phyloP scores from a whole-genome alignment of 2,888 invertebrate species.

The Lasioglossum lativentre region DNA sequence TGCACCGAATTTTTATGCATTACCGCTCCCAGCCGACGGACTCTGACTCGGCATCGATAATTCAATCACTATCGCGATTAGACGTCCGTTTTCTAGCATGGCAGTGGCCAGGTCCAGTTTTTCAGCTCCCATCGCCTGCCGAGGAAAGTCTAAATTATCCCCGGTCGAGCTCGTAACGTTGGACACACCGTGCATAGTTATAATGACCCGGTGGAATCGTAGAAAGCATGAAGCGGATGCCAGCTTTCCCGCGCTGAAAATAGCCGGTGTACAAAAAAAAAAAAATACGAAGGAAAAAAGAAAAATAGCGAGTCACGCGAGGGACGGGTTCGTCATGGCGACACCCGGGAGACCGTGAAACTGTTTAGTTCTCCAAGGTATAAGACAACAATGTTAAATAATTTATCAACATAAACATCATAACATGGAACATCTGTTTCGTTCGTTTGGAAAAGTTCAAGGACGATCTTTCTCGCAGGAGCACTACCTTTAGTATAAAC shows the following conservation, averaged over 20 bases:
- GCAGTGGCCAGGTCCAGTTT: background rate
- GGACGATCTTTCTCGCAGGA: too few species aligned
- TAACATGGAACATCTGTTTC: too few species aligned
- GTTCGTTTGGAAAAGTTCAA: too few species aligned
- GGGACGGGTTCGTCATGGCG: too few species aligned
- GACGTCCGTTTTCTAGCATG: background rate
- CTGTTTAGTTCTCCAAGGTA: background rate
- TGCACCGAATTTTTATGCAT: background rate
- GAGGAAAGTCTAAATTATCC: slow-evolving; percentile 9
- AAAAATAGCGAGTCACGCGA: slow-evolving; percentile 23
- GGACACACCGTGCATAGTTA: slow-evolving; percentile 17
- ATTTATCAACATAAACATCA: too few species aligned
- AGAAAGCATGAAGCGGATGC: slow-evolving; percentile 49
- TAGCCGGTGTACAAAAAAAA: background rate
- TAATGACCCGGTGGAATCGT: slow-evolving; percentile 35
- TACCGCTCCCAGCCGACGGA: background rate
- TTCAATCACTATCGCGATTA: slow-evolving; percentile 10
- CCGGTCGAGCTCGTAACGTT: background rate
- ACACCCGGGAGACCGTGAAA: slow-evolving; percentile 17
- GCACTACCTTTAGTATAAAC: too few species aligned
- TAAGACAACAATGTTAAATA: background rate
- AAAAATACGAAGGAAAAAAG: background rate
- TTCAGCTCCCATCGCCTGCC: background rate
- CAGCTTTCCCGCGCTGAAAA: slow-evolving; percentile 39
- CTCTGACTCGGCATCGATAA: background rate